These are phyloP conservation scores for Coenobita brevimanus DNA, from an alignment of 1,140 invertebrate genomes.

Conservation along the genomic window DNA sequence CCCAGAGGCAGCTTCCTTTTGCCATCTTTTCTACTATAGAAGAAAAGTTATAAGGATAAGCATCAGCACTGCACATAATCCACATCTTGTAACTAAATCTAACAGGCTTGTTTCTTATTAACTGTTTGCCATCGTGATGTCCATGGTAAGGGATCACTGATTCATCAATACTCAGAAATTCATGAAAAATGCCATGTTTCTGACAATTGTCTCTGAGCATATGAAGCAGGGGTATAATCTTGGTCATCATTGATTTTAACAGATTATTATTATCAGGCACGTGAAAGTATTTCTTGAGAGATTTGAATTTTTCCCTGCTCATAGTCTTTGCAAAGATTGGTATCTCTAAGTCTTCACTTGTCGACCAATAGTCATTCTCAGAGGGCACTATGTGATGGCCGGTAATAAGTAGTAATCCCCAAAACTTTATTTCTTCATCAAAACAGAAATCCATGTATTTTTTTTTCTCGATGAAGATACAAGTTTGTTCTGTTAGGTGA, in stretches of 20 bases:
- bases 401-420: neutral
- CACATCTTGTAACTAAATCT: too few relatives aligned
- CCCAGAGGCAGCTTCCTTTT: neutral
- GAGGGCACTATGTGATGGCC: neutral
- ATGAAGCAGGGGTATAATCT: too few relatives aligned
- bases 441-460: neutral
- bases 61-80: constrained; percentile 16
- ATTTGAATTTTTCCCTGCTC: neutral
- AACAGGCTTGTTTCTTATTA: too few relatives aligned
- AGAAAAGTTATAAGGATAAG: neutral
- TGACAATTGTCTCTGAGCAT: too few relatives aligned
- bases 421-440: constrained; percentile 13
- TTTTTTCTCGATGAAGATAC: neutral
- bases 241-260: neutral
- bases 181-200: too few relatives aligned
- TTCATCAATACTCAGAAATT: too few relatives aligned
- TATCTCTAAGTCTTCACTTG: too few relatives aligned
- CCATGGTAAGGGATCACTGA: neutral
- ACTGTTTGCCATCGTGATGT: constrained; percentile 17
- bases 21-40: constrained; percentile 10
- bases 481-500: too few relatives aligned
- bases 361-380: too few relatives aligned
- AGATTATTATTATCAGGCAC: neutral
- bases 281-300: constrained; percentile 5
- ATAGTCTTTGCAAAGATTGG: too few relatives aligned